Base-by-base conservation (phyloP, 2,888 invertebrate species). In the Bedellia somnulentella region DNA sequence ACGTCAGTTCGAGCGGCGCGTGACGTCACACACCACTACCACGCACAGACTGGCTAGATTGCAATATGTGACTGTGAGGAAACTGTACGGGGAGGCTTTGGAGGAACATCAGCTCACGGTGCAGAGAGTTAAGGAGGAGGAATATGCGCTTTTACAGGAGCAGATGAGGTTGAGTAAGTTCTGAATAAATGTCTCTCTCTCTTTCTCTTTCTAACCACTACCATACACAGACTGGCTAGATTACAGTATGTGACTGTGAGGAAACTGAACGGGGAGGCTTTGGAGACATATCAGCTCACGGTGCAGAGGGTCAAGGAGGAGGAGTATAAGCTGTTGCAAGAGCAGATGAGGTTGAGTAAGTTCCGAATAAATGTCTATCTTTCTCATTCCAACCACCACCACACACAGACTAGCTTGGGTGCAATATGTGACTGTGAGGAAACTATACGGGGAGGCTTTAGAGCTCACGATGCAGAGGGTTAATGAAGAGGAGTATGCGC, bases 301-400 rank as follows among this genome's bases (percentile, higher is more conserved):
- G 62, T 84, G 38, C 53, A 73, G 37, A 60, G 57, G 39, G 78
- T 78, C 49, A 68, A 75, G 34, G 70, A 75, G 42, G 57, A 71
- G 40, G 80, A 79, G 46, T 70, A 75, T 37, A 49, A 53, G 3
- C 57, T 81, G 40, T 66, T 83, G 44, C 75, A 75, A 25, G 70
- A 79, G 23, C 83, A 84, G 52, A 63, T 80, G 40, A 53, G 55
- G 30, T 67, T 82, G 34, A 77, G 82, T 81, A 40, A 47, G 70
- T 50, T n/a, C n/a, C n/a, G n/a, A n/a, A n/a, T n/a, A n/a, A n/a
- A n/a, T n/a, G n/a, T n/a, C n/a, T n/a, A n/a, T n/a, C n/a, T n/a
- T n/a, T n/a, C n/a, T n/a, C n/a, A n/a, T n/a, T n/a, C n/a, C n/a
- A n/a, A n/a, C n/a, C n/a, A n/a, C n/a, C n/a, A n/a, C n/a, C n/a